These are phyloP conservation scores for Pseudomyrmex flavicornis DNA, from an alignment of 1,140 invertebrate species.

Conservation along the genomic window DNA sequence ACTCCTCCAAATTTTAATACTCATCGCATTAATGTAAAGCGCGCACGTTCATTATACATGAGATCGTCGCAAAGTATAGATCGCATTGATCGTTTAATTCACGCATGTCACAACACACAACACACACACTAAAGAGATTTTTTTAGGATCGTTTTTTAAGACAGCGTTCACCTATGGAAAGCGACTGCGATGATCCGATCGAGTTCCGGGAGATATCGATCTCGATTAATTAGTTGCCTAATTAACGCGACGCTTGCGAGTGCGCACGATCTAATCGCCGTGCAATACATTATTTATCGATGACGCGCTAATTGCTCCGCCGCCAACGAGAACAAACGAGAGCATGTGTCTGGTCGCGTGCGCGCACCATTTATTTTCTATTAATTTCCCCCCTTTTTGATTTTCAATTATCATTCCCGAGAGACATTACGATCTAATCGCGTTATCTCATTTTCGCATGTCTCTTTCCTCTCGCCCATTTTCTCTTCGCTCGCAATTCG, in stretches of 20 bases:
- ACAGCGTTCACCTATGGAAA: neutral
- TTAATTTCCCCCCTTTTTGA: slow-evolving; percentile 28
- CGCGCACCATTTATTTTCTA: slow-evolving; percentile 28
- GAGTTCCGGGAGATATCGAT: slow-evolving; percentile 58
- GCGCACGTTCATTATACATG: slow-evolving; percentile 33
- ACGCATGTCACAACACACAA: neutral
- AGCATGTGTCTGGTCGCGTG: slow-evolving; percentile 1
- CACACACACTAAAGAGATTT: slow-evolving; percentile 10
- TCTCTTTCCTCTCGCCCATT: neutral
- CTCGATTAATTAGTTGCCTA: slow-evolving; percentile 76
- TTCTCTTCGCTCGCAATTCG: neutral
- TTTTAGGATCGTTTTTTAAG: neutral
- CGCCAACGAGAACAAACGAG: slow-evolving; percentile 28
- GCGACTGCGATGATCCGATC: neutral
- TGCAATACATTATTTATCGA: slow-evolving; percentile 77
- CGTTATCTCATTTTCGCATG: slow-evolving; percentile 51
- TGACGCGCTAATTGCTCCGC: slow-evolving; percentile 71
- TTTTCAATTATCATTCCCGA: slow-evolving; percentile 28
- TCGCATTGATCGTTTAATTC: neutral
- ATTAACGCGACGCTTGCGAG: slow-evolving; percentile 69
- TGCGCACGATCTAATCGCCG: slow-evolving; percentile 69
- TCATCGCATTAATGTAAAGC: slow-evolving; percentile 38
- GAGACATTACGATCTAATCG: slow-evolving; percentile 39
- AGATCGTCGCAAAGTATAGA: slow-evolving; percentile 21
- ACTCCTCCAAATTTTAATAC: slow-evolving; percentile 47